These are phyloP conservation scores for Panzeria rudis DNA, from an alignment of 2,888 invertebrate species.

Conservation along the genomic window DNA sequence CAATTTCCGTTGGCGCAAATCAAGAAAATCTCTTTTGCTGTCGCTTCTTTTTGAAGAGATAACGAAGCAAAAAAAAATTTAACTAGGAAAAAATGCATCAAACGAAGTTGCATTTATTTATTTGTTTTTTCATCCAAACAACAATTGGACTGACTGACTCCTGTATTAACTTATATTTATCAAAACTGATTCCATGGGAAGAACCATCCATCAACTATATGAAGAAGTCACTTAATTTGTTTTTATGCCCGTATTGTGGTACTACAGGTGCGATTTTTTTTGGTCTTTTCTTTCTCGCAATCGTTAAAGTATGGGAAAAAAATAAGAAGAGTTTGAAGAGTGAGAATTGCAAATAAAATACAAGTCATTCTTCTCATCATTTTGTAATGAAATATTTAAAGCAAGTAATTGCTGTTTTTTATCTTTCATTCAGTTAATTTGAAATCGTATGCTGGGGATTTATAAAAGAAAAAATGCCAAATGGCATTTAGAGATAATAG, in stretches of 20 bases:
- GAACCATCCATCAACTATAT: neutral
- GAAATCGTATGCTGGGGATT: neutral
- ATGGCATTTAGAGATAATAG: neutral
- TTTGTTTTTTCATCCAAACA: conserved; percentile 21
- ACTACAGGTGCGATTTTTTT: conserved; percentile 10
- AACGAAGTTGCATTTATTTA: conserved; percentile 34
- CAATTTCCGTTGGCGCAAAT: conserved; percentile 59
- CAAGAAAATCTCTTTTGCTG: conserved; percentile 28
- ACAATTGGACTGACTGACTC: conserved; percentile 15
- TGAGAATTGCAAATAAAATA: conserved; percentile 20
- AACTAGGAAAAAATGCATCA: conserved; percentile 24
- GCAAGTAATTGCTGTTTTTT: conserved; percentile 29
- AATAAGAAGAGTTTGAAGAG: conserved; percentile 1
- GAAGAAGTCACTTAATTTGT: conserved; percentile 46
- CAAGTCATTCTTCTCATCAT: conserved; percentile 53
- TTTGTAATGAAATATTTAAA: conserved; percentile 32
- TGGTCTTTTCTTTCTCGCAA: neutral
- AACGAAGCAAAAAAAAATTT: neutral
- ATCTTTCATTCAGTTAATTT: conserved; percentile 1
- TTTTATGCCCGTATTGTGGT: conserved; percentile 7
- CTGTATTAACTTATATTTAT: conserved; percentile 6
- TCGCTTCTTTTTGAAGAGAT: conserved; percentile 16
- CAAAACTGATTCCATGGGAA: conserved; percentile 21
- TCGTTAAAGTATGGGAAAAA: conserved; percentile 43
- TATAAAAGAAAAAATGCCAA: neutral